Base-by-base conservation (phyloP, 2,113 vertebrate species). In the Nesogale talazaci region DNA sequence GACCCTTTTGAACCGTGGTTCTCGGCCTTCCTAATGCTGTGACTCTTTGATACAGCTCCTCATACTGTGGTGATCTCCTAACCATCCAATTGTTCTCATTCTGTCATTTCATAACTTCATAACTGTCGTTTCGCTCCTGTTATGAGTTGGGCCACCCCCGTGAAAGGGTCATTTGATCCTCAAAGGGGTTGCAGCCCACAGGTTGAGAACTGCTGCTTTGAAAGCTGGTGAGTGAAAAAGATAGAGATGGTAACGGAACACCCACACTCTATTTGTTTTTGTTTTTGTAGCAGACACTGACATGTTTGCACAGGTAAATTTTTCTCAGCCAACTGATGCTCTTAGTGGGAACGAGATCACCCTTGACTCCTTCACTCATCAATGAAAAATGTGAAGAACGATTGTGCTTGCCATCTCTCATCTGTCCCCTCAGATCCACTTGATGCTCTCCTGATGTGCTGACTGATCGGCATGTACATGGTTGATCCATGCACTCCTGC, bases 371-470 rank as follows among this genome's bases (percentile, higher is more conserved):
- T 5, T 25, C 57, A 67, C 46, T 57, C 4, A 61, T 36, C 31
- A 93, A 59, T 63, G 82, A 79, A 82, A 91, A 86, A 67, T 38
- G 79, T 0, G 1, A 90, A 88, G 14, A 29, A 3, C 14, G 52
- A 63, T 56, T 57, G 42, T 78, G 10, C 15, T 88, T 42, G n/a
- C 23, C 22, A 20, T 0, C 19, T 25, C 12, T 12, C 6, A 36
- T 46, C 14, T 0, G 38, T 1, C 36, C 77, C 46, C 76, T 23
- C 17, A 57, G 11, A 5, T 11, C 59, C 16, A 12, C 38, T 34
- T 2, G 4, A 46, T 20, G n/a, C 14, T 29, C 52, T 75, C 31
- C 20, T 59, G 75, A n/a, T 52, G 46, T 5, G 46, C 46, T 52
- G 34, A 38, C 38, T 56, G 38, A 77, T 23, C 29, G 46, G 0